Evolutionary conservation across 2,113 vertebrate genomes (phyloP).

Genomic region (Dendrocopos noguchii): DNA sequence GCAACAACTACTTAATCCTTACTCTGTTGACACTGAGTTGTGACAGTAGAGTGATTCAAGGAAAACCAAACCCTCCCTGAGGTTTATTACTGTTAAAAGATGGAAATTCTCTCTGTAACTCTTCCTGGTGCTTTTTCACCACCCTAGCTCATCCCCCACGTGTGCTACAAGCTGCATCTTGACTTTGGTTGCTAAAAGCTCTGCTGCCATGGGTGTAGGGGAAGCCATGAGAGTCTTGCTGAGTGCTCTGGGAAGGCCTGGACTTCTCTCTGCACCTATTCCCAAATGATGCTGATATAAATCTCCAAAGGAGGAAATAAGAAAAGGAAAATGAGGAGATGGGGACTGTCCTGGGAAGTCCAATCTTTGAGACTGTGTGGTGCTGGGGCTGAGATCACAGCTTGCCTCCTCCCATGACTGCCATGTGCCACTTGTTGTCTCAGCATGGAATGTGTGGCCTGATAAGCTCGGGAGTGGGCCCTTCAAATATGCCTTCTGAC

Average conservation of each 20-base stretch:
- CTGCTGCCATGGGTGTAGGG: rapidly evolving
- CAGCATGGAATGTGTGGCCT: rapidly evolving
- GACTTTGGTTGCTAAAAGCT: neutral
- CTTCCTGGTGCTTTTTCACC: neutral
- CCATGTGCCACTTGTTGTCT: rapidly evolving
- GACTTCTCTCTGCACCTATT: neutral
- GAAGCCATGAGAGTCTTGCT: rapidly evolving
- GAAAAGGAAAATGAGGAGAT: neutral
- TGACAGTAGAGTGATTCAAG: neutral
- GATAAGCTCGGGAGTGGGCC: neutral
- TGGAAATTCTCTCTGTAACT: neutral
- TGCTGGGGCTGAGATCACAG: neutral
- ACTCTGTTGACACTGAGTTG: neutral
- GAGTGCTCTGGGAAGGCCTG: neutral
- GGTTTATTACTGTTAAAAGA: neutral
- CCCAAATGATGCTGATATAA: rapidly evolving
- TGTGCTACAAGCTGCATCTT: neutral
- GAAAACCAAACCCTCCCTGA: neutral
- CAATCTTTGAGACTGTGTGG: rapidly evolving
- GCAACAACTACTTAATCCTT: neutral
- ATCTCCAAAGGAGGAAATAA: neutral
- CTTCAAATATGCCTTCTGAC: neutral
- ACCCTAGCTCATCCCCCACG: rapidly evolving
- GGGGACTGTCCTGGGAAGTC: neutral
- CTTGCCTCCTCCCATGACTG: neutral